Conservation (phyloP, 2,113 vertebrate genomes). For the Bolborhynchus lineola region DNA sequence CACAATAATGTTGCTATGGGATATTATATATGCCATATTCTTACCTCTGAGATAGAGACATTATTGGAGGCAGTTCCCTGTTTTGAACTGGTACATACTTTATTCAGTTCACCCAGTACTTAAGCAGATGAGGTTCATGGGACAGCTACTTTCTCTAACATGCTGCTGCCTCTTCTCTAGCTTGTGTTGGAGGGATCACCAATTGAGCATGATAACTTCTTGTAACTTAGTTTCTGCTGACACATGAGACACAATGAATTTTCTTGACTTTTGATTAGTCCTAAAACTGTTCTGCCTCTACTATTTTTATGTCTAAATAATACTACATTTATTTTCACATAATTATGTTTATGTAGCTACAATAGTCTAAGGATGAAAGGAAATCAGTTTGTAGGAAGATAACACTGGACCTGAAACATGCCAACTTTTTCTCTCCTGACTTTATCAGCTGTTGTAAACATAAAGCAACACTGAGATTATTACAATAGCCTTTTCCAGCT, state of each 20-base stretch:
- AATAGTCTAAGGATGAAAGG: neutral
- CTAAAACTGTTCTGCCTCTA: neutral
- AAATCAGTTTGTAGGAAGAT: neutral
- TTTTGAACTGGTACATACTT: neutral
- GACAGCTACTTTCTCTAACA: neutral
- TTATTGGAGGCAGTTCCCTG: neutral
- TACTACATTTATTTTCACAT: neutral
- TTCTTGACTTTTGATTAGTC: neutral
- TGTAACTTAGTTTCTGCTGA: neutral
- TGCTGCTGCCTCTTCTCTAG: neutral
- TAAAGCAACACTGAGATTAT: conserved; percentile 4
- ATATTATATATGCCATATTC: neutral
- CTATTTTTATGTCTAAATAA: neutral
- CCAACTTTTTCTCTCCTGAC: neutral
- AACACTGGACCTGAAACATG: neutral
- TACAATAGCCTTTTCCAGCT: conserved; percentile 37
- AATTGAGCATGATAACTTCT: neutral
- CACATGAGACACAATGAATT: neutral
- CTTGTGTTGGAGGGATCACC: neutral
- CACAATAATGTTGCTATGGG: neutral
- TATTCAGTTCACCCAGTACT: neutral
- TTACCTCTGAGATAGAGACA: neutral
- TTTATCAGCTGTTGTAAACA: conserved; percentile 25
- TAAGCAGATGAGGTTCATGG: neutral
- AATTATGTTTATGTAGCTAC: neutral